Conservation (phyloP, 2,113 vertebrate species). For the Muscicapa adusta region DNA sequence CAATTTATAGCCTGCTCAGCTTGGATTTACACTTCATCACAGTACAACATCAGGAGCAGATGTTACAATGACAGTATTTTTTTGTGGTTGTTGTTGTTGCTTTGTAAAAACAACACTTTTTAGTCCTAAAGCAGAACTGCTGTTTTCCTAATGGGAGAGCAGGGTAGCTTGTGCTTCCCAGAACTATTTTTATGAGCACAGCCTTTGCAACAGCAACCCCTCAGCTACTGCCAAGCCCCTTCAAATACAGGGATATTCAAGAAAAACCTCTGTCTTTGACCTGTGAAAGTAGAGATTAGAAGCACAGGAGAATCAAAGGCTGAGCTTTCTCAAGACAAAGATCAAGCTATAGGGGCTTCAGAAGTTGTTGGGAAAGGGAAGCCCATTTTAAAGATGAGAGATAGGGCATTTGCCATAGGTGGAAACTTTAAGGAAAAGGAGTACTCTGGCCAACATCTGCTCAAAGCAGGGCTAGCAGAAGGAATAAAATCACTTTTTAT, state of each 20-base stretch:
- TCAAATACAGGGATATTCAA: not conserved
- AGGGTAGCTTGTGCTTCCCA: not conserved
- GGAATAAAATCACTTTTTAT: not conserved
- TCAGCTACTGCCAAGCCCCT: not conserved
- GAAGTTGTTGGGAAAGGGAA: not conserved
- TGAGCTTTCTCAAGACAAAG: not conserved
- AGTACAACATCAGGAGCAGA: not conserved
- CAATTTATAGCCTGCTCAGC: conserved; percentile 21
- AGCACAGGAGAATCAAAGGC: not conserved
- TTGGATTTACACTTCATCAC: conserved; percentile 15
- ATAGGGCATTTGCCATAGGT: not conserved
- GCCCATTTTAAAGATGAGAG: not conserved
- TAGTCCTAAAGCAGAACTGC: not conserved
- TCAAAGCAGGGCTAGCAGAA: not conserved
- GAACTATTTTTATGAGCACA: not conserved
- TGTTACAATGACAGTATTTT: not conserved
- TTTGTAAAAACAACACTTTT: not conserved
- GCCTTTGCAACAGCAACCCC: not conserved
- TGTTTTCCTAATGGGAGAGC: not conserved
- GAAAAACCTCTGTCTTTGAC: not conserved
- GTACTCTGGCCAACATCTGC: not conserved
- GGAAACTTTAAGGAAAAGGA: not conserved
- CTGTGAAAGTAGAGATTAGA: not conserved
- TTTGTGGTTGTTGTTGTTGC: not conserved
- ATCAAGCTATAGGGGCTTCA: not conserved